Conservation (phyloP, 2,888 invertebrate genomes). For the Pemphredon lugubris region DNA sequence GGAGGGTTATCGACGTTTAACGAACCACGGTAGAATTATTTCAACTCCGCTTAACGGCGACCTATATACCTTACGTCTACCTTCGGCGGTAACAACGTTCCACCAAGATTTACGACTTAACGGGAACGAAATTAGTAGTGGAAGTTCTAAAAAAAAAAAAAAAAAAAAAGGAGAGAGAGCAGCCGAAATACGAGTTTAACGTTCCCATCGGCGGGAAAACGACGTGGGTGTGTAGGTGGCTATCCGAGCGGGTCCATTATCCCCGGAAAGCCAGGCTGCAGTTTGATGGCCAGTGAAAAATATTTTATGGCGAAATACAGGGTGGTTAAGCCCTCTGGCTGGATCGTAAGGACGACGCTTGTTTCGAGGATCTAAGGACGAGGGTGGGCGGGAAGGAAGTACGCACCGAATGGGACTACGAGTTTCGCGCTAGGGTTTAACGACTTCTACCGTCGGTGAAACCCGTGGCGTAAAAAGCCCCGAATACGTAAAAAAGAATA, state of each 20-base stretch:
- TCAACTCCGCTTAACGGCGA: no score
- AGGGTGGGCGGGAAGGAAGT: conserved; percentile 5
- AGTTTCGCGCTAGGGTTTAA: conserved; percentile 38
- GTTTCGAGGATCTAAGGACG: conserved; percentile 46
- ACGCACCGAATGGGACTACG: background rate
- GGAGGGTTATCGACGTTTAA: no score
- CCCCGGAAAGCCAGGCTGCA: background rate
- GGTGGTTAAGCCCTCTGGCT: background rate
- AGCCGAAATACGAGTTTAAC: no score
- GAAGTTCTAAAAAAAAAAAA: no score
- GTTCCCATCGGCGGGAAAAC: background rate
- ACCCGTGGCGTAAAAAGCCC: conserved; percentile 10
- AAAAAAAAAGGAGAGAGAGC: no score
- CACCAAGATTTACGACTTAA: no score
- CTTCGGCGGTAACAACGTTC: no score
- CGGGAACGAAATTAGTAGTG: no score
- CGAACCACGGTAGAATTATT: no score
- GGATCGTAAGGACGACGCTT: conserved; percentile 30
- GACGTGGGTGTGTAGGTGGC: background rate
- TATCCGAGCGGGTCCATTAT: no score
- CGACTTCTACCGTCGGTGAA: conserved; percentile 15
- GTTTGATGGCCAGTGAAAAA: conserved; percentile 15
- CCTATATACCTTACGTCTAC: no score
- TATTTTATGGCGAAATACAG: conserved; percentile 28
- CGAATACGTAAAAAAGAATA: conserved; percentile 22